Conservation (phyloP, 2,888 invertebrate genomes). For the Himalopsyche kuldschensis region DNA sequence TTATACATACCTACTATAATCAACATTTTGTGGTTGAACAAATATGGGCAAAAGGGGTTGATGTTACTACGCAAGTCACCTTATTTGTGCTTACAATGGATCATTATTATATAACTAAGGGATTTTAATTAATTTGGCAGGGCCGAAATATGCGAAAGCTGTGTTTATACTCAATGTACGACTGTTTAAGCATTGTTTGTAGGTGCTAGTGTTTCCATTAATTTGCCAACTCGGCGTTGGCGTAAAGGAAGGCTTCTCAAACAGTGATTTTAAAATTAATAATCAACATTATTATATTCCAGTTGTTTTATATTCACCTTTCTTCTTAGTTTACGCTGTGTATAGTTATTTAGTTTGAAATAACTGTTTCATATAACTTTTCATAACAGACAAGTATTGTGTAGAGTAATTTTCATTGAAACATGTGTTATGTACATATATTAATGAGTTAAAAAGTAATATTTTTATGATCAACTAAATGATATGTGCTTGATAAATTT, state of each 20-base stretch:
- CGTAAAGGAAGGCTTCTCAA: background rate
- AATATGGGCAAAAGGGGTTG: background rate
- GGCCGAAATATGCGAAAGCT: background rate
- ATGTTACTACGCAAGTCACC: background rate
- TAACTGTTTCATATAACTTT: no score
- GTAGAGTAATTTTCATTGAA: no score
- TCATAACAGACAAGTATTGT: no score
- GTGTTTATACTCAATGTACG: background rate
- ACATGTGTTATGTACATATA: no score
- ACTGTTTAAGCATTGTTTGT: background rate
- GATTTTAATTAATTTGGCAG: background rate
- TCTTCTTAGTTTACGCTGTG: no score
- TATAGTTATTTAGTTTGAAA: no score
- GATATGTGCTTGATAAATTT: no score
- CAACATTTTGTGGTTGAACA: background rate
- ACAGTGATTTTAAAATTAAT: background rate
- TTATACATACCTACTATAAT: background rate
- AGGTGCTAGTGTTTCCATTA: background rate
- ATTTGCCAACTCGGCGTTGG: background rate
- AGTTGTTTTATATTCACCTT: no score
- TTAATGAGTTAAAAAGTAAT: no score
- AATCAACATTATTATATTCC: background rate
- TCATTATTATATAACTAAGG: background rate
- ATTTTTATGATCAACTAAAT: no score
- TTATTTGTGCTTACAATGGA: background rate